phyloP scores from a whole-genome alignment of 2,888 invertebrate species.

The Kryphioiulus occultus region DNA sequence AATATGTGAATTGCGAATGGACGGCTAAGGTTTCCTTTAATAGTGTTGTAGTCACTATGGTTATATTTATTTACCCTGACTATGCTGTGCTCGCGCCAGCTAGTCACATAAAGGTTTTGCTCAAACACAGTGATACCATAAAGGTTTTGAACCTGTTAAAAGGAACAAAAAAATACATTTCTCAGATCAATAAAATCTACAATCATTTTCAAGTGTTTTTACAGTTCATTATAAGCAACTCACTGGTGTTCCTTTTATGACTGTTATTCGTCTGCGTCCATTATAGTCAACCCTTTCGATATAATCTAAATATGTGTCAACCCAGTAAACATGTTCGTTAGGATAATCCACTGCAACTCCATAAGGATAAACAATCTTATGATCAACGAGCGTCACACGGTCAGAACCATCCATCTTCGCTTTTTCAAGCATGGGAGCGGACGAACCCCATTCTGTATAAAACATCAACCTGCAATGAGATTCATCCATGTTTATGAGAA shows the following conservation, averaged over 20 bases:
- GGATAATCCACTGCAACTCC: slow-evolving; percentile 77
- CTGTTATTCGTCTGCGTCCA: slow-evolving; percentile 72
- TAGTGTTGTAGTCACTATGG: slow-evolving; percentile 64
- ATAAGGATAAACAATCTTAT: slow-evolving; percentile 79
- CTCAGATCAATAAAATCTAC: no score
- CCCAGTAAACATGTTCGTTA: slow-evolving; percentile 77
- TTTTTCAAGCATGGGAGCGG: slow-evolving; percentile 71
- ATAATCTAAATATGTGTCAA: slow-evolving; percentile 80
- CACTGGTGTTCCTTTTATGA: slow-evolving; percentile 68
- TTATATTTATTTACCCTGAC: slow-evolving; percentile 70
- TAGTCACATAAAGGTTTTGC: slow-evolving; percentile 75
- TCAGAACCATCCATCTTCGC: slow-evolving; percentile 72
- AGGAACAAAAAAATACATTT: not conserved
- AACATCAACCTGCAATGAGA: slow-evolving; percentile 71
- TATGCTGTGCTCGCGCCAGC: slow-evolving; percentile 74
- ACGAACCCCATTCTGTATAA: slow-evolving; percentile 77
- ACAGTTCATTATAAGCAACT: slow-evolving; percentile 55
- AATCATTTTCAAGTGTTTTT: not conserved
- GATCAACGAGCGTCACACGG: slow-evolving; percentile 69
- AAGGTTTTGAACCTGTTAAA: slow-evolving; percentile 70
- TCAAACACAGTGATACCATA: slow-evolving; percentile 78
- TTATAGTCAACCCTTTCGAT: slow-evolving; percentile 81
- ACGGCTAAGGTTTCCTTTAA: slow-evolving; percentile 65
- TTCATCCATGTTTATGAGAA: not conserved
- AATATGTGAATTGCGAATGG: slow-evolving; percentile 75